Conservation (phyloP, 2,113 vertebrate species). For the Ailurus styani region DNA sequence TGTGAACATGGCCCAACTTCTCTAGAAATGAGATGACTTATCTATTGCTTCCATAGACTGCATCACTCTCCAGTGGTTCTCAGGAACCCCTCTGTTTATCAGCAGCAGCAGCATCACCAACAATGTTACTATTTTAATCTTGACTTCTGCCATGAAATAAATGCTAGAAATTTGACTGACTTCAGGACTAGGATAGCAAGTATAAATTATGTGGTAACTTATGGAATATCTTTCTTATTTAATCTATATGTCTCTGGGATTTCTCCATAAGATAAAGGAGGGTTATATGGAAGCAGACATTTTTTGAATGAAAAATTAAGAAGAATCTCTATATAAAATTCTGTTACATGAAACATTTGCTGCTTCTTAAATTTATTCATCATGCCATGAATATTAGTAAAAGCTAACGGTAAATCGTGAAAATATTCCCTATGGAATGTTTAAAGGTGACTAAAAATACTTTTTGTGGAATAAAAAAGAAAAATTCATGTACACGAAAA, state of each 20-base stretch:
- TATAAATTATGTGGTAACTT: not conserved
- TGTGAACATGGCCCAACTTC: not conserved
- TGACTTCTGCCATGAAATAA: not conserved
- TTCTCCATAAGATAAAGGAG: not conserved
- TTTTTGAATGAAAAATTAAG: not conserved
- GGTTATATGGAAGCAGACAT: not conserved
- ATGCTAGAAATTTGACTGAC: not conserved
- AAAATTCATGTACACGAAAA: not conserved
- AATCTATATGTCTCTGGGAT: not conserved
- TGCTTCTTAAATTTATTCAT: not conserved
- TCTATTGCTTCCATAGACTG: not conserved
- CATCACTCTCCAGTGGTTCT: not conserved
- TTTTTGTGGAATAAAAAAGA: not conserved
- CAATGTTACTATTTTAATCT: not conserved
- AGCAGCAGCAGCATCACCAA: not conserved
- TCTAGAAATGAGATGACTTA: not conserved
- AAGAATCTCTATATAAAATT: not conserved
- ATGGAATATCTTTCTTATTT: not conserved
- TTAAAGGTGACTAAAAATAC: not conserved
- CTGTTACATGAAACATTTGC: not conserved
- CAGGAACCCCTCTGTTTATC: not conserved
- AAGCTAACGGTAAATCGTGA: not conserved
- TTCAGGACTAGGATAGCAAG: not conserved
- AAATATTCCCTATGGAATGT: not conserved
- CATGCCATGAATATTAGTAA: not conserved